These are phyloP conservation scores for Lampris incognitus DNA, from an alignment of 2,113 vertebrate genomes.

Conservation along the genomic window DNA sequence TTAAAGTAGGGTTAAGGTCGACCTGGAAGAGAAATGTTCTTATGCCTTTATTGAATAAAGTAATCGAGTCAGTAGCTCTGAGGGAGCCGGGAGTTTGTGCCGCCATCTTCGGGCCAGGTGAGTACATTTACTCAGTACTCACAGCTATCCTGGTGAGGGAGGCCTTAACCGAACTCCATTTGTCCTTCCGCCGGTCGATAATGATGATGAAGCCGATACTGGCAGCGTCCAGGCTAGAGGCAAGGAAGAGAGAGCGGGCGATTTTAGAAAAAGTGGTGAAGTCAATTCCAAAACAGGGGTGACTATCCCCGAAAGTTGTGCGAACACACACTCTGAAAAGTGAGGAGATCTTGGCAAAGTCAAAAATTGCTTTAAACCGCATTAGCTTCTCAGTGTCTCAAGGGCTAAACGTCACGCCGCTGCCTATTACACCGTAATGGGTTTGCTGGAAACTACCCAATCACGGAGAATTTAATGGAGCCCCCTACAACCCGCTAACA, in stretches of 20 bases:
- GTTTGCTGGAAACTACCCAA: not conserved
- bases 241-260: conserved; percentile 20
- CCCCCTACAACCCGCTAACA: not conserved
- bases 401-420: not conserved
- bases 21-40: too few relatives aligned
- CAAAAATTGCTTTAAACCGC: not conserved
- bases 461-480: not conserved
- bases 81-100: too few relatives aligned
- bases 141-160: conserved; percentile 94
- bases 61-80: too few relatives aligned
- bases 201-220: conserved; percentile 95
- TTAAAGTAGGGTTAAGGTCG: too few relatives aligned
- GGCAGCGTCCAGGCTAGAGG: conserved; percentile 91
- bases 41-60: too few relatives aligned
- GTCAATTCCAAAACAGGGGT: too few relatives aligned
- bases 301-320: too few relatives aligned
- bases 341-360: not conserved
- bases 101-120: too few relatives aligned
- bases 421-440: not conserved
- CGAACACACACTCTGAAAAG: not conserved
- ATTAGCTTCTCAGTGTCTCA: not conserved
- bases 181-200: conserved; percentile 94
- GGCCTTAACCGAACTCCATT: conserved; percentile 94
- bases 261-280: too few relatives aligned
- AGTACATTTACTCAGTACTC: conserved; percentile 63